Evolutionary conservation across 2,113 vertebrate genomes (phyloP).

Genomic region (Podarcis cretensis): DNA sequence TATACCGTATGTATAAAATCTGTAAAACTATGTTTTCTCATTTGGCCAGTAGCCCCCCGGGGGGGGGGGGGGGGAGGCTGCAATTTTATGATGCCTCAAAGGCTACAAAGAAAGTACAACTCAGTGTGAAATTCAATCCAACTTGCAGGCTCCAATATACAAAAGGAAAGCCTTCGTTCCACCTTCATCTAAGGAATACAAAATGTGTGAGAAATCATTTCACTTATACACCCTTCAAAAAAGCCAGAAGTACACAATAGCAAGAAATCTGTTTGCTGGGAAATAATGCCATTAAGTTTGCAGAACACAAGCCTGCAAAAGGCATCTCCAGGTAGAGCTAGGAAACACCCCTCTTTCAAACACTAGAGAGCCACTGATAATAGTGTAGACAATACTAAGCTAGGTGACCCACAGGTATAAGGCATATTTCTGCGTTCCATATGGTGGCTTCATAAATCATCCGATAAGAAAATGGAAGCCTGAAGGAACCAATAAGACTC

Average conservation of each 20-base stretch:
- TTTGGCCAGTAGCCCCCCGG: constrained; percentile 10
- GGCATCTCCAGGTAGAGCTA: background rate
- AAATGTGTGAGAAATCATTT: background rate
- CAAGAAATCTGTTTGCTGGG: background rate
- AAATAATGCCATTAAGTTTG: background rate
- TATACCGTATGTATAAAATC: background rate
- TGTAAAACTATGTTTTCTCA: background rate
- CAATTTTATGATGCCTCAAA: background rate
- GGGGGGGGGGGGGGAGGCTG: background rate
- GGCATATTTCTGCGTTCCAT: background rate
- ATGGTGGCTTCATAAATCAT: background rate
- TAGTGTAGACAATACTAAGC: background rate
- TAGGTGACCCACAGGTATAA: background rate
- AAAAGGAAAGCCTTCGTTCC: background rate
- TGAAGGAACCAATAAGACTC: background rate
- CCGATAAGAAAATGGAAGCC: no score
- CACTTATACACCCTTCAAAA: background rate
- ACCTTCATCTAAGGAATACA: background rate
- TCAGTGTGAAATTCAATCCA: background rate
- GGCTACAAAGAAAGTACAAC: background rate
- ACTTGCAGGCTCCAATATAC: background rate
- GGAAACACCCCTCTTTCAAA: background rate
- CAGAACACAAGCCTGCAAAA: background rate
- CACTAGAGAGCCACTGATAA: background rate
- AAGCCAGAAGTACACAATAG: background rate